Percentiles rank a stretch among this genome's conserved stretches.
Evolutionary conservation across 92 coral and sea anemone species (phyloP).

Genomic region (Zoanthus gigantus): DNA sequence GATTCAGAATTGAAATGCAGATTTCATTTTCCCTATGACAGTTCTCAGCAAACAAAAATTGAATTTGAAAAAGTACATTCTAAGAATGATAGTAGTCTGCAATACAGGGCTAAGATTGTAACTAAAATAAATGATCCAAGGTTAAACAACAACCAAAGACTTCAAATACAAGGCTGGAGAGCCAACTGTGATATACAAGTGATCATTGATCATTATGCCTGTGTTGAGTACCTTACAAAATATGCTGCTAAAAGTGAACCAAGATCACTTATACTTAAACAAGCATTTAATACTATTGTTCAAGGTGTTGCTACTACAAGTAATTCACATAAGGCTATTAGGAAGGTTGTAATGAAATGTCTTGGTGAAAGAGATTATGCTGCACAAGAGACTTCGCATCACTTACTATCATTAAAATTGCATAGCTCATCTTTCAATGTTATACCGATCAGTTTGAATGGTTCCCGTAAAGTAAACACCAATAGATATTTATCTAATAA

Average conservation of each 20-base stretch:
- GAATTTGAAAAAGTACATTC: constrained; percentile 62
- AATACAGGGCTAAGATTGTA: constrained; percentile 64
- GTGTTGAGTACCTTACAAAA: too few relatives aligned
- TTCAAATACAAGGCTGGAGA: constrained; percentile 26
- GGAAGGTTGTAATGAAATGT: constrained; percentile 64
- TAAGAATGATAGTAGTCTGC: constrained; percentile 33
- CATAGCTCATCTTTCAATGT: constrained; percentile 65
- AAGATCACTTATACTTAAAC: constrained; percentile 51
- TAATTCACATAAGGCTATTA: constrained; percentile 59
- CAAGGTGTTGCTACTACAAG: constrained; percentile 26
- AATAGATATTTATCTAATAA: neutral
- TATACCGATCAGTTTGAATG: constrained; percentile 36
- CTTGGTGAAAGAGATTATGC: constrained; percentile 74
- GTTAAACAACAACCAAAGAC: constrained; percentile 49
- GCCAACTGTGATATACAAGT: constrained; percentile 60
- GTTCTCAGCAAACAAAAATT: constrained; percentile 55
- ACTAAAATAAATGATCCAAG: constrained; percentile 10
- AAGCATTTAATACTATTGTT: constrained; percentile 58
- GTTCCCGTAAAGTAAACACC: constrained; percentile 63
- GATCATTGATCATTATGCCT: too few relatives aligned
- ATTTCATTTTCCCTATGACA: constrained; percentile 68
- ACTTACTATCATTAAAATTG: constrained; percentile 63
- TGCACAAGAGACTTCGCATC: constrained; percentile 78
- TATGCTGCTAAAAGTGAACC: constrained; percentile 67
- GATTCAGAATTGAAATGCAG: constrained; percentile 58